Evolutionary conservation across 2,797 vertebrate genomes (phyloP).

Genomic region (Distichodus sexfasciatus): DNA sequence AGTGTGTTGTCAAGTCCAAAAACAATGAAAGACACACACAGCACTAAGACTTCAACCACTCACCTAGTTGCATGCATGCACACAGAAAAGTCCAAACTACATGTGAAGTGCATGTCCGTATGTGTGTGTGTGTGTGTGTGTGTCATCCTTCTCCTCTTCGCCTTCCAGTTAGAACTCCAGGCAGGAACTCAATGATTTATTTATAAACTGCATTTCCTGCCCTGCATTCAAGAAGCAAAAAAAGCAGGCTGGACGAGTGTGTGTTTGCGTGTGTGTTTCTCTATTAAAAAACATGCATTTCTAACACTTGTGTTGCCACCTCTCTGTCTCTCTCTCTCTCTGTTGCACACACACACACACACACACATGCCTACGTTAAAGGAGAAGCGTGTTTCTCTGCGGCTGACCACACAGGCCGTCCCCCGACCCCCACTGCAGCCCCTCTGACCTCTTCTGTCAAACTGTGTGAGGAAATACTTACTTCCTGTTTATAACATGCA

Average conservation of each 20-base stretch:
- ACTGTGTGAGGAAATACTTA: slow-evolving; percentile 61
- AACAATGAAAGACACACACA: too few relatives aligned
- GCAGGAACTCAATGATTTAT: slow-evolving; percentile 64
- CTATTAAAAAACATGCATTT: too few relatives aligned
- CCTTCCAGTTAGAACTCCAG: slow-evolving; percentile 46
- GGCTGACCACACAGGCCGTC: slow-evolving; percentile 22
- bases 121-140: slow-evolving; percentile 8
- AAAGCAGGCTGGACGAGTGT: slow-evolving; percentile 44
- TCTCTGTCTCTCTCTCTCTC: too few relatives aligned
- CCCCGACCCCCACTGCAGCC: slow-evolving; percentile 31
- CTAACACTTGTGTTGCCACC: too few relatives aligned
- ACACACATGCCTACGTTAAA: slow-evolving; percentile 4
- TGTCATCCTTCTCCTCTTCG: slow-evolving; percentile 22
- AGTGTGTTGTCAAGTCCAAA: too few relatives aligned
- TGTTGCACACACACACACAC: too few relatives aligned
- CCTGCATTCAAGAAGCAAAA: slow-evolving; percentile 57
- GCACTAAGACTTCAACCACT: too few relatives aligned
- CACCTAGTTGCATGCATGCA: too few relatives aligned
- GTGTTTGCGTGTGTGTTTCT: neutral
- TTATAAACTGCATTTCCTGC: slow-evolving; percentile 73
- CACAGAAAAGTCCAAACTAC: neutral
- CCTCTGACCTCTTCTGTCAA: slow-evolving; percentile 48
- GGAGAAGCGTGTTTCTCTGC: neutral
- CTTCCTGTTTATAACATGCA: slow-evolving; percentile 79
- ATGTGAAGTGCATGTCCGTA: neutral